These are phyloP conservation scores for Gallinago nigripennis DNA, from an alignment of 2,797 vertebrate genomes.

Conservation along the genomic window DNA sequence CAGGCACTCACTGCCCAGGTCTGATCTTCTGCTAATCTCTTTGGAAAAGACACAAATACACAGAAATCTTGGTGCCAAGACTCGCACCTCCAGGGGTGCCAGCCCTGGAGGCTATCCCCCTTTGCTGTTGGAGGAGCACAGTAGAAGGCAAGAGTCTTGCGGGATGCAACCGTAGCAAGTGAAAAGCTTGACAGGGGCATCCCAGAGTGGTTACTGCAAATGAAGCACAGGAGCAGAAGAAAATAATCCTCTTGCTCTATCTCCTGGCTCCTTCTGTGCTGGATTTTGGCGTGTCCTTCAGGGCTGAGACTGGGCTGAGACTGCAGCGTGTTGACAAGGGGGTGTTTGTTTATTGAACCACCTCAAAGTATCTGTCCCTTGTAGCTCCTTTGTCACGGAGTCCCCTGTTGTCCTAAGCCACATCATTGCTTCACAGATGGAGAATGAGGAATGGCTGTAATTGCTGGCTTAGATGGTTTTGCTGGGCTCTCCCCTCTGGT, in stretches of 20 bases:
- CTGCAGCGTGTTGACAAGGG: neutral
- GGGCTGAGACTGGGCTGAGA: neutral
- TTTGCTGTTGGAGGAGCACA: neutral
- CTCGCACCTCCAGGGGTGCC: neutral
- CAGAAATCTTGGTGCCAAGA: neutral
- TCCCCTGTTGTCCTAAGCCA: neutral
- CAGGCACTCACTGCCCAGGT: neutral
- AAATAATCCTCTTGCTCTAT: neutral
- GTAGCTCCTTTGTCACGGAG: neutral
- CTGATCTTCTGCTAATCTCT: neutral
- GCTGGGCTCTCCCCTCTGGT: neutral
- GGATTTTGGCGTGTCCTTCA: neutral
- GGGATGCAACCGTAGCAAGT: neutral
- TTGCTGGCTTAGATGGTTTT: neutral
- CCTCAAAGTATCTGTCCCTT: neutral
- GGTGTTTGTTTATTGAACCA: neutral
- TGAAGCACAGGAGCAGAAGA: neutral
- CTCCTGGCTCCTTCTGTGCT: neutral
- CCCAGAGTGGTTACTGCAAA: neutral
- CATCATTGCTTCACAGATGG: neutral
- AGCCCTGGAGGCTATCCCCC: neutral
- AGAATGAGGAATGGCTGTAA: neutral
- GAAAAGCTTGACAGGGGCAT: neutral
- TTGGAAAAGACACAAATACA: accelerated
- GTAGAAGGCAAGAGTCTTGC: neutral